phyloP scores from a whole-genome alignment of 2,888 invertebrate species.

The Digitonthophagus gazella region DNA sequence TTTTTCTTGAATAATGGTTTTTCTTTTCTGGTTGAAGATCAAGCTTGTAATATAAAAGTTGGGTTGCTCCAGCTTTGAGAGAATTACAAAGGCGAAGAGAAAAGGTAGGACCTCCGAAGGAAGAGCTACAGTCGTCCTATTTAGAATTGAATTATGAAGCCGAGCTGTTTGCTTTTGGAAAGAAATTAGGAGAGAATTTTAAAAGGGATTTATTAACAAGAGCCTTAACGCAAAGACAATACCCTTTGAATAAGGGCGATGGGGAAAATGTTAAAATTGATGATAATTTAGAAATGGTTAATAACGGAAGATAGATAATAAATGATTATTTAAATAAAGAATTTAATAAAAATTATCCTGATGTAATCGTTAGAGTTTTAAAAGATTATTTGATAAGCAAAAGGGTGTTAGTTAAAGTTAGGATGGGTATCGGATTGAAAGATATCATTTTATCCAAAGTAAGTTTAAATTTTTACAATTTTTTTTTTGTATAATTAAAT shows the following conservation, averaged over 20 bases:
- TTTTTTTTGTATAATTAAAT: conserved; percentile 23
- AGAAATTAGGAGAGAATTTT: conserved; percentile 81
- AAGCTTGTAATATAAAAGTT: conserved; percentile 51
- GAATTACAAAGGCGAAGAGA: conserved; percentile 61
- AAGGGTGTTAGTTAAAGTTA: conserved; percentile 68
- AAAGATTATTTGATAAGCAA: conserved; percentile 64
- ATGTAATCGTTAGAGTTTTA: conserved; percentile 72
- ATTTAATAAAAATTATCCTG: conserved; percentile 70
- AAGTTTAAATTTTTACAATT: conserved; percentile 46
- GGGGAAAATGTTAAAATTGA: conserved; percentile 10
- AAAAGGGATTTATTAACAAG: conserved; percentile 64
- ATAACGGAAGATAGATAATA: conserved; percentile 67
- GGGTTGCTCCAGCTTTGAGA: conserved; percentile 67
- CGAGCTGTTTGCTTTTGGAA: conserved; percentile 85
- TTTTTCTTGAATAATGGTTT: too few species aligned
- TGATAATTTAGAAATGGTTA: conserved; percentile 68
- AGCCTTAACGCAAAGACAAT: conserved; percentile 80
- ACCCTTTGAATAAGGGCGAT: conserved; percentile 53
- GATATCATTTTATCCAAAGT: conserved; percentile 79
- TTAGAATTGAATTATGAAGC: conserved; percentile 87
- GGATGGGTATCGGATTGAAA: conserved; percentile 73
- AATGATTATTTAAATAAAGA: conserved; percentile 62
- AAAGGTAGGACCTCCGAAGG: conserved; percentile 55
- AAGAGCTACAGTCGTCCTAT: conserved; percentile 60
- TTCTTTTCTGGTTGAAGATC: too few species aligned